Base-by-base conservation (phyloP, 2,797 vertebrate species). In the Acipenser transmontanus region DNA sequence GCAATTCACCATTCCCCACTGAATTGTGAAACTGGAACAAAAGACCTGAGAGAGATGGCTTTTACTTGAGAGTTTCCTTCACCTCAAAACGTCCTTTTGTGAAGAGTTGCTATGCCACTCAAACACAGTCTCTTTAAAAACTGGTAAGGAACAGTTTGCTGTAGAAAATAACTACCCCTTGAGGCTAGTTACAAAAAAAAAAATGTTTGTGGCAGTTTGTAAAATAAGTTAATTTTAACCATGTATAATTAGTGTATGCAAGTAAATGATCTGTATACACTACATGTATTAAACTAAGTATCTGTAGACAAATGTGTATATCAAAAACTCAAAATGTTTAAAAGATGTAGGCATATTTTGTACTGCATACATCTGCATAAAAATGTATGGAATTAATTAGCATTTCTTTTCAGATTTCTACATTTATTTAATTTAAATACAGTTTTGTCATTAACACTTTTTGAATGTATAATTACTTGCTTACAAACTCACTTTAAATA, bases 31-130 rank as follows among this genome's bases (percentile, higher is more conserved):
- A 79, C 66, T 77, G 68, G 77, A 79, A 66, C 80, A 76, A 50
- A 50, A 62, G 70, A 65, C 77, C 75, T 72, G 17, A 50, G 80
- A 76, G 78, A 80, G 71, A 70, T 69, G 71, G 73, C 75, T 73
- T 79, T 73, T 68, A 73, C 72, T 77, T 73, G 72, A 77, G 73
- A 73, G 74, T 69, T 78, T 77, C 76, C 74, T 77, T 78, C 71
- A 74, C 78, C 77, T 80, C 75, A 50, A 73, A 72, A 70, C 49
- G 71, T 71, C 78, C 76, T 79, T 77, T 68, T 47, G 60, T 13
- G 49, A 0, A 47, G 8, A 7, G 7, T 34, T 20, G 48, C 13
- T 68, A 61, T 50, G 20, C 51, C 62, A 68, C 51, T 64, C 13
- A 47, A 63, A 68, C 62, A 50, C 7, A 50, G 50, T 50, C 34